Percentiles rank a stretch among this genome's conserved stretches.
phyloP scores from a whole-genome alignment of 1,140 invertebrate genomes.

The Brachionus rubens region DNA sequence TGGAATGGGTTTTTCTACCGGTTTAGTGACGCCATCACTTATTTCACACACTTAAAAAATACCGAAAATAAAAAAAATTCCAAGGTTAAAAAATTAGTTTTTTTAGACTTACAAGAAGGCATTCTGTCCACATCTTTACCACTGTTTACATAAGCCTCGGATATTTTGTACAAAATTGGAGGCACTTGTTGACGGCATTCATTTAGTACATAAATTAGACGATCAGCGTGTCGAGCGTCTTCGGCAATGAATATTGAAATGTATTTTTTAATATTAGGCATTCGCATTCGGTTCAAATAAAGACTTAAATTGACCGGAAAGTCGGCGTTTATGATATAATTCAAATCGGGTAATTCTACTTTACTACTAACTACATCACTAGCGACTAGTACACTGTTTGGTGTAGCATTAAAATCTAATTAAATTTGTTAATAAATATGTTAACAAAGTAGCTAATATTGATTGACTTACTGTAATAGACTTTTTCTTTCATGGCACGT shows the following conservation, averaged over 20 bases:
- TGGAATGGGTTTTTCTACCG: slow-evolving; percentile 42
- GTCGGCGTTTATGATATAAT: slow-evolving; percentile 42
- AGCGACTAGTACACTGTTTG: slow-evolving; percentile 38
- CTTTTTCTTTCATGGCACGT: slow-evolving; percentile 44
- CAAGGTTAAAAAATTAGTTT: not conserved
- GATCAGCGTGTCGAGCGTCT: slow-evolving; percentile 38
- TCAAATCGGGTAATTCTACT: slow-evolving; percentile 23
- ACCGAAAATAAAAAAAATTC: not conserved
- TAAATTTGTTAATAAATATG: too few relatives aligned
- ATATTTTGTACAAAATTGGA: slow-evolving; percentile 43
- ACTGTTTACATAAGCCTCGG: slow-evolving; percentile 43
- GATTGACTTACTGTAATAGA: slow-evolving; percentile 42
- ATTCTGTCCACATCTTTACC: slow-evolving; percentile 45
- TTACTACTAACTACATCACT: slow-evolving; percentile 45
- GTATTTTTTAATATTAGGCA: slow-evolving; percentile 41
- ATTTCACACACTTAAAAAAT: slow-evolving; percentile 32
- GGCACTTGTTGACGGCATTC: slow-evolving; percentile 21
- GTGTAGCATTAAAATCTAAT: slow-evolving; percentile 44
- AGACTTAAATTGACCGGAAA: slow-evolving; percentile 43
- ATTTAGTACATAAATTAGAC: slow-evolving; percentile 37
- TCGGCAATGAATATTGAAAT: slow-evolving; percentile 45
- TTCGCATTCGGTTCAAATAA: slow-evolving; percentile 42
- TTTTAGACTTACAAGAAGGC: slow-evolving; percentile 14
- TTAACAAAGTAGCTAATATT: too few relatives aligned
- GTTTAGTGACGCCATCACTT: slow-evolving; percentile 36